Evolutionary conservation across 2,113 vertebrate species (phyloP).

Genomic region (Toxotes jaculatrix): DNA sequence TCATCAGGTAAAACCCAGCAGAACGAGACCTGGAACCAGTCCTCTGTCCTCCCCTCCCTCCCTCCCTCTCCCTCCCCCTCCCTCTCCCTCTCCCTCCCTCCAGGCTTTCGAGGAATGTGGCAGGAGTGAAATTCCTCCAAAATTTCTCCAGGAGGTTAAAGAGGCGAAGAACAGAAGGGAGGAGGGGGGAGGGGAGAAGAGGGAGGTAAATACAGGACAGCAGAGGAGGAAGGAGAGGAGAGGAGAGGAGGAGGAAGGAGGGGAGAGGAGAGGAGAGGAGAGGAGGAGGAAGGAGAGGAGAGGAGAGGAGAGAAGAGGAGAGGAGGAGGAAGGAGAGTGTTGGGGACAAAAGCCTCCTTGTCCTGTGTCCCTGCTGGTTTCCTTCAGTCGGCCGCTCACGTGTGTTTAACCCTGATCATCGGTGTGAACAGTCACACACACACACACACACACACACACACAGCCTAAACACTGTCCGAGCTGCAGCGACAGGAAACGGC

Average conservation of each 20-base stretch:
- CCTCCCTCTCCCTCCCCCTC: too few species aligned
- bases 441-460: too few species aligned
- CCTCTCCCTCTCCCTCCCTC: neutral
- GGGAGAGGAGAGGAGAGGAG: neutral
- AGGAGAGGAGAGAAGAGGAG: neutral
- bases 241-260: neutral
- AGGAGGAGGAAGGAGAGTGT: neutral
- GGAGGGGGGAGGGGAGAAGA: too few species aligned
- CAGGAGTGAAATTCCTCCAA: neutral
- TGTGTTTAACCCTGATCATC: too few species aligned
- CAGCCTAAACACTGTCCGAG: too few species aligned
- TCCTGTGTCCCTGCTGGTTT: neutral
- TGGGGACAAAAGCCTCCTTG: constrained; percentile 18
- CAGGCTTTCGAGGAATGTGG: constrained; percentile 35
- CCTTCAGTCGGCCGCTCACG: neutral
- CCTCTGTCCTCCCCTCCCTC: neutral
- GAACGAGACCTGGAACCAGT: too few species aligned
- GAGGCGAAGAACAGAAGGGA: neutral
- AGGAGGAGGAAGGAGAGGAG: neutral
- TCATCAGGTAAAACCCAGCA: too few species aligned
- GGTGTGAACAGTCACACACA: too few species aligned
- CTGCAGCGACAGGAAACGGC: too few species aligned
- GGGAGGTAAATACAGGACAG: neutral
- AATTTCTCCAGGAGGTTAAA: neutral
- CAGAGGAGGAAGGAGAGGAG: neutral